phyloP scores from a whole-genome alignment of 2,888 invertebrate species.

The Rotaria sp. region DNA sequence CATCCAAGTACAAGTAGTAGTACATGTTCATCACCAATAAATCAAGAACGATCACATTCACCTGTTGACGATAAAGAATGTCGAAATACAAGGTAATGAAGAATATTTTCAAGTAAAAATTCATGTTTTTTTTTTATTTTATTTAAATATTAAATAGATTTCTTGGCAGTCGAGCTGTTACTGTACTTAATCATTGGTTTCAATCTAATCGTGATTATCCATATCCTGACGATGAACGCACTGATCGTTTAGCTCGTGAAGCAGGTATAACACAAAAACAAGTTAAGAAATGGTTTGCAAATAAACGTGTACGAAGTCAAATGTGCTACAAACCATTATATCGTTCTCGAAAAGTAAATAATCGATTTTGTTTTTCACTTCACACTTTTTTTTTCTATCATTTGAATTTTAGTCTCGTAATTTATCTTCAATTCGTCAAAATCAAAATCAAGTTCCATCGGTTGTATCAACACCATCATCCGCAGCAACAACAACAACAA shows the following conservation, averaged over 20 bases:
- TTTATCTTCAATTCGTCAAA: background rate
- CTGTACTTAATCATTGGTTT: slow-evolving; percentile 37
- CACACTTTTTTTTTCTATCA: background rate
- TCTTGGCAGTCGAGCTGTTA: slow-evolving; percentile 34
- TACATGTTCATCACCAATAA: slow-evolving; percentile 9
- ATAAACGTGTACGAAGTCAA: slow-evolving; percentile 40
- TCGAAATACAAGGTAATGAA: background rate
- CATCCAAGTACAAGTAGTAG: slow-evolving; percentile 23
- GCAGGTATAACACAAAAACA: slow-evolving; percentile 39
- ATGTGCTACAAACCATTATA: slow-evolving; percentile 39
- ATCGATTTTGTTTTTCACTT: too few species aligned
- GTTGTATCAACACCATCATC: background rate
- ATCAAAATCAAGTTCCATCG: background rate
- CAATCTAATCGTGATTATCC: slow-evolving; percentile 39
- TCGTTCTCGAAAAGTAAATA: slow-evolving; percentile 28
- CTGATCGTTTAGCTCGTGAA: slow-evolving; percentile 36
- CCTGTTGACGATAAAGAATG: slow-evolving; percentile 1
- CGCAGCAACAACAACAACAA: background rate
- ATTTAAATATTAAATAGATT: slow-evolving; percentile 36
- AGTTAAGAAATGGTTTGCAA: slow-evolving; percentile 41
- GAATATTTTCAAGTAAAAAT: background rate
- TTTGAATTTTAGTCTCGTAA: background rate
- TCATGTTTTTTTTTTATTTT: background rate
- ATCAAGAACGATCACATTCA: slow-evolving; percentile 6
- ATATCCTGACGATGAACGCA: slow-evolving; percentile 39